Conservation (phyloP, 1,140 invertebrate species). For the Halesus radiatus region DNA sequence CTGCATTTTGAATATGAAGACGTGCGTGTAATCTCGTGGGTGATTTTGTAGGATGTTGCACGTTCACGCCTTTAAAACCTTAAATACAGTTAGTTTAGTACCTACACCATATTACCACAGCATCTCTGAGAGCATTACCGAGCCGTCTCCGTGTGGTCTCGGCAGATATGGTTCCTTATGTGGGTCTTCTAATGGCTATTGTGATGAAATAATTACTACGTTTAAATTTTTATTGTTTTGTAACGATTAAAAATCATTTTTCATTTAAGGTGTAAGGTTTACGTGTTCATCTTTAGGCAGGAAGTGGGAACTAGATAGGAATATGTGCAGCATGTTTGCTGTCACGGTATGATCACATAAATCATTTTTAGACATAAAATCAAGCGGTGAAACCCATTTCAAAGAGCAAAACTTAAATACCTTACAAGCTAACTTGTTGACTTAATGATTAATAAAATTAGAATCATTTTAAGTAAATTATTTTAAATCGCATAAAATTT, state of each 20-base stretch:
- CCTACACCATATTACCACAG: background rate
- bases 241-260: background rate
- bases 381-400: too few species aligned
- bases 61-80: background rate
- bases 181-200: constrained; percentile 6
- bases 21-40: background rate
- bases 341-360: too few species aligned
- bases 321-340: too few species aligned
- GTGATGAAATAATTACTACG: background rate
- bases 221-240: background rate
- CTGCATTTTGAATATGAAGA: background rate
- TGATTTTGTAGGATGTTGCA: background rate
- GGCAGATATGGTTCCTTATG: background rate
- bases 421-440: too few species aligned
- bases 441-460: too few species aligned
- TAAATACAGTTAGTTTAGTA: background rate
- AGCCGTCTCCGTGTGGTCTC: background rate
- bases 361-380: too few species aligned
- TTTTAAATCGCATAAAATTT: too few species aligned
- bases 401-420: too few species aligned
- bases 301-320: too few species aligned
- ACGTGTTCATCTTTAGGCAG: too few species aligned
- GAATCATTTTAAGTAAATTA: too few species aligned
- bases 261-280: background rate
- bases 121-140: background rate